A percentile compares a stretch with the other conserved stretches of the same genome.
phyloP scores from a whole-genome alignment of 2,113 vertebrate species.

The Furnarius figulus region DNA sequence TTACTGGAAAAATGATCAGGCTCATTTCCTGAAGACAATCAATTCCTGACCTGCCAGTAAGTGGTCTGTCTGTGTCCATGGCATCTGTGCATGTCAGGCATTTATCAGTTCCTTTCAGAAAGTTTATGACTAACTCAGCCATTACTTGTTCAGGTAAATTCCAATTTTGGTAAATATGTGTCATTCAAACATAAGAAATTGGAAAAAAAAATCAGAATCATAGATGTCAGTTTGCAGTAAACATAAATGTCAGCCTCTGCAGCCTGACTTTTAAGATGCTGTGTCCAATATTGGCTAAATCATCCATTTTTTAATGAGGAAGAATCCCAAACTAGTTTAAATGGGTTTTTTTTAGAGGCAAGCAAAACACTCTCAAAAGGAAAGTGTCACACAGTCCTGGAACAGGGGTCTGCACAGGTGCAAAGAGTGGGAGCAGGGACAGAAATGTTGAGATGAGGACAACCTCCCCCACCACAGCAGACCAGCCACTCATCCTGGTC shows the following conservation, averaged over 20 bases:
- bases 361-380: not conserved
- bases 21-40: not conserved
- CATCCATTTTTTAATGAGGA: not conserved
- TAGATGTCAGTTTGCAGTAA: not conserved
- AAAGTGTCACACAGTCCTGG: not conserved
- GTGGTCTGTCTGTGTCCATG: not conserved
- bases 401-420: not conserved
- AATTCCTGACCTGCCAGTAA: not conserved
- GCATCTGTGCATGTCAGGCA: not conserved
- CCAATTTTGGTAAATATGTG: not conserved
- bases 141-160: not conserved
- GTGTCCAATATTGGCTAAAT: not conserved
- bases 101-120: not conserved
- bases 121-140: not conserved
- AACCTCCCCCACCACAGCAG: not conserved
- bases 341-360: not conserved
- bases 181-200: not conserved
- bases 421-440: not conserved
- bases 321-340: not conserved
- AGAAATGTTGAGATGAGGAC: not conserved
- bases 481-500: not conserved
- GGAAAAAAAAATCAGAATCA: not conserved
- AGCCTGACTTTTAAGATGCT: not conserved
- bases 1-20: not conserved
- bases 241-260: not conserved